Conservation (phyloP, 2,888 invertebrate species). For the Ichneumon xanthorius region DNA sequence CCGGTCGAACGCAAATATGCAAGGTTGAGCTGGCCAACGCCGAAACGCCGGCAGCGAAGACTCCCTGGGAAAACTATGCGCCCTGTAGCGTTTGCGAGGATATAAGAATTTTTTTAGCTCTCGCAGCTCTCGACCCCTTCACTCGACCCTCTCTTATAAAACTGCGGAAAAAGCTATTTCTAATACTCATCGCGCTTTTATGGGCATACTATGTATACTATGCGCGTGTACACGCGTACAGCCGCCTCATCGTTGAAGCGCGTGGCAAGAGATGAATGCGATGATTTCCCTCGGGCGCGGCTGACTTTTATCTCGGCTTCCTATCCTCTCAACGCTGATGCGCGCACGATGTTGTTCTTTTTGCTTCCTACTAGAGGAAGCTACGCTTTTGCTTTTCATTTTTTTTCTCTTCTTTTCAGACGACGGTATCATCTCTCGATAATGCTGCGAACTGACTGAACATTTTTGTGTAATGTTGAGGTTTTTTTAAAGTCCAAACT, state of each 20-base stretch:
- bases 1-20: conserved; percentile 54
- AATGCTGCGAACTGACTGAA: not conserved
- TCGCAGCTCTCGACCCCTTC: not conserved
- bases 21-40: conserved; percentile 21
- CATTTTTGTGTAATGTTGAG: not conserved
- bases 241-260: conserved; percentile 45
- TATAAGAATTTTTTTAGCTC: not conserved
- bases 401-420: not conserved
- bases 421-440: not conserved
- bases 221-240: not conserved
- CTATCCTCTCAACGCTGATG: conserved; percentile 26
- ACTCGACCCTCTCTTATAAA: not conserved
- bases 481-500: not conserved
- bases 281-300: conserved; percentile 62
- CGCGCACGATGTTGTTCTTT: not conserved
- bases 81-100: not conserved
- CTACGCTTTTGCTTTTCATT: too few species aligned
- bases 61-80: not conserved
- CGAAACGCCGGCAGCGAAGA: conserved; percentile 13
- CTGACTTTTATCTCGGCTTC: conserved; percentile 29
- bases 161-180: not conserved
- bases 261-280: conserved; percentile 56
- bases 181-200: not conserved
- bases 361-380: too few species aligned
- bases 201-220: not conserved